Percentiles rank a stretch among this genome's conserved stretches.
Evolutionary conservation across 2,888 invertebrate species (phyloP).

Genomic region (Alloscopus bannaensis): DNA sequence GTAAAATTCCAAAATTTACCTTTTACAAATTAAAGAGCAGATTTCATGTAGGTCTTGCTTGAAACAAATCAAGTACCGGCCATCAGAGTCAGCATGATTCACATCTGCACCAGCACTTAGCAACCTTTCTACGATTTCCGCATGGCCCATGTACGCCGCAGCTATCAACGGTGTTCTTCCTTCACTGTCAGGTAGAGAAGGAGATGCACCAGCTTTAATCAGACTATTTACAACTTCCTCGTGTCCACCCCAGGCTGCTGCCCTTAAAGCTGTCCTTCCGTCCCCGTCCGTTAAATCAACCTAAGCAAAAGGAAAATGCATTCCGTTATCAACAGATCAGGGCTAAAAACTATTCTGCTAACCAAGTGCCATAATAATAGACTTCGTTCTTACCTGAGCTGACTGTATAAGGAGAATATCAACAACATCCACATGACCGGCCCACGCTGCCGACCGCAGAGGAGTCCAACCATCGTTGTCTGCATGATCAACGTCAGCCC

Average conservation of each 20-base stretch:
- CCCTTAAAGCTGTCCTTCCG: conserved; percentile 90
- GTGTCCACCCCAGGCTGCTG: conserved; percentile 97
- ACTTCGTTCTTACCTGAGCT: conserved; percentile 74
- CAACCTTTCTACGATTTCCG: conserved; percentile 90
- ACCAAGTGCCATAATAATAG: too few species aligned
- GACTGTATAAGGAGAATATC: conserved; percentile 79
- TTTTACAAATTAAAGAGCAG: too few species aligned
- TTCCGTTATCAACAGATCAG: too few species aligned
- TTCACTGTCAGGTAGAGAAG: conserved; percentile 91
- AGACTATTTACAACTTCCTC: conserved; percentile 78
- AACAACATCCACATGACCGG: conserved; percentile 84
- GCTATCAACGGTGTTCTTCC: conserved; percentile 95
- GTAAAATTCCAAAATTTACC: not conserved
- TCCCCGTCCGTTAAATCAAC: conserved; percentile 92
- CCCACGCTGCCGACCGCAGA: conserved; percentile 95
- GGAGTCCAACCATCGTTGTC: conserved; percentile 94
- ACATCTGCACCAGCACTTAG: conserved; percentile 88
- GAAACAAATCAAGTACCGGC: conserved; percentile 77
- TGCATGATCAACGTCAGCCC: conserved; percentile 85
- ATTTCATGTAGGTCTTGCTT: not conserved
- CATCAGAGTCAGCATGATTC: conserved; percentile 91
- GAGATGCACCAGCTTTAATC: conserved; percentile 81
- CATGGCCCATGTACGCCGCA: conserved; percentile 97
- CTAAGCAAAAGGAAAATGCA: conserved; percentile 82
- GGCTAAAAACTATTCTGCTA: too few species aligned